Conservation (phyloP, 2,888 invertebrate genomes). For the Petrolisthes cinctipes region DNA sequence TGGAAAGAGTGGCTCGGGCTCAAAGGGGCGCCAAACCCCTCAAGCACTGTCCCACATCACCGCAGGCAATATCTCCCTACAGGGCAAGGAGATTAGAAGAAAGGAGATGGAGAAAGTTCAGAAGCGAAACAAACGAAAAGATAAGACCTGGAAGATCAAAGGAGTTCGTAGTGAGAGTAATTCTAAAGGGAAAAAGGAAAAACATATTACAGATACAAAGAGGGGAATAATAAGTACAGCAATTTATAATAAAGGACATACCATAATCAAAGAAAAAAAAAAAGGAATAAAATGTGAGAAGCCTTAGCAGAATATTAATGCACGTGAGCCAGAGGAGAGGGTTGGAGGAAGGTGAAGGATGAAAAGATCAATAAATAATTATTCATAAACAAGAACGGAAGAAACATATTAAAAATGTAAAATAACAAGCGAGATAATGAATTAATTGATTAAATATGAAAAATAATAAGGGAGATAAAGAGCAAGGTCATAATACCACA, state of each 20-base stretch:
- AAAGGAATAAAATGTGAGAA: background rate
- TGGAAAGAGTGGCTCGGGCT: too few species aligned
- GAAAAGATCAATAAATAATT: background rate
- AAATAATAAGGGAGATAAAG: background rate
- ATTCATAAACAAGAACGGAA: background rate
- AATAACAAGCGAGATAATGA: background rate
- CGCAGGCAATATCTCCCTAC: too few species aligned
- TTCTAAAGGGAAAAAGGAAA: background rate
- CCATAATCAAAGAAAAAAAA: background rate
- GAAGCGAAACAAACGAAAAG: too few species aligned
- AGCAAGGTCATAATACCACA: background rate
- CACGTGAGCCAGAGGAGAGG: background rate
- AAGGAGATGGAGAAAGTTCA: too few species aligned
- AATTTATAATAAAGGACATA: too few species aligned
- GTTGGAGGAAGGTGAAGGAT: background rate
- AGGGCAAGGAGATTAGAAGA: too few species aligned
- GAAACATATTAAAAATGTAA: background rate
- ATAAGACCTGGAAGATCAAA: too few species aligned
- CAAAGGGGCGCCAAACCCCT: too few species aligned
- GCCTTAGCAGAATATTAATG: background rate
- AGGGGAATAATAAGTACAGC: too few species aligned
- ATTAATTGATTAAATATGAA: background rate
- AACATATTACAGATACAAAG: background rate
- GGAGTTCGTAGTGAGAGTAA: background rate
- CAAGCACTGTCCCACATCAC: too few species aligned